A percentile compares a stretch with the other conserved stretches of the same genome.
Conservation (phyloP, 2,113 vertebrate genomes). For the Proteles cristata region DNA sequence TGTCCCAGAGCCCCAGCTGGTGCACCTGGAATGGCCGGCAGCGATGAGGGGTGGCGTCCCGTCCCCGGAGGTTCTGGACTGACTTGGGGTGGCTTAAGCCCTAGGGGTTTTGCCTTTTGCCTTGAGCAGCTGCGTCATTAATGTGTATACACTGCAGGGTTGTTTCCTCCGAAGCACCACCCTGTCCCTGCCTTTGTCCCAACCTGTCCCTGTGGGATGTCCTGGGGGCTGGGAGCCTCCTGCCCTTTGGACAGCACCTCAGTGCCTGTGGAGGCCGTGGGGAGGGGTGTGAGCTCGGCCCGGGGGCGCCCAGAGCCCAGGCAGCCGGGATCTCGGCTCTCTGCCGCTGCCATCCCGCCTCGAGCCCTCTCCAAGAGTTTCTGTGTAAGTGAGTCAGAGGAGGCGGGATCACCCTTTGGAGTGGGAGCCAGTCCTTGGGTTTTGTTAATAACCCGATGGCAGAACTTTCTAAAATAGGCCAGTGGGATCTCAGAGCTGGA, state of each 20-base stretch:
- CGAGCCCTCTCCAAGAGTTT: constrained; percentile 6
- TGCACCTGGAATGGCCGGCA: neutral
- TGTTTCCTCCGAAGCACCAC: neutral
- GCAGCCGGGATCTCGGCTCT: neutral
- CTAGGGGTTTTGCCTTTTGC: neutral
- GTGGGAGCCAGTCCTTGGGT: constrained; percentile 51
- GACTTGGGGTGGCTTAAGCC: neutral
- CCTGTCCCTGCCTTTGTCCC: neutral
- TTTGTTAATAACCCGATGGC: constrained; percentile 60
- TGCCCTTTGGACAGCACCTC: neutral
- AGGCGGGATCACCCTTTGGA: constrained; percentile 48
- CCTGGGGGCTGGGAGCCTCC: neutral
- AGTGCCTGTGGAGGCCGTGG: neutral
- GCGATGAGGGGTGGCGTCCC: neutral
- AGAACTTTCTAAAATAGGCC: constrained; percentile 67
- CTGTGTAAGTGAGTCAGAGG: constrained; percentile 66
- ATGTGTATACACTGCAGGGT: accelerated
- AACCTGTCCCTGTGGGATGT: neutral
- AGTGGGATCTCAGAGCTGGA: constrained; percentile 54
- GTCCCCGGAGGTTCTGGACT: neutral
- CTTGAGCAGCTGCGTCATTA: neutral
- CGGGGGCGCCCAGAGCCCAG: neutral
- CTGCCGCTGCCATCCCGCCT: neutral
- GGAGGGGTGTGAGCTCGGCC: neutral
- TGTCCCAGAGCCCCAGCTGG: neutral